phyloP scores from a whole-genome alignment of 2,113 vertebrate species.

The Macquaria ambigua region DNA sequence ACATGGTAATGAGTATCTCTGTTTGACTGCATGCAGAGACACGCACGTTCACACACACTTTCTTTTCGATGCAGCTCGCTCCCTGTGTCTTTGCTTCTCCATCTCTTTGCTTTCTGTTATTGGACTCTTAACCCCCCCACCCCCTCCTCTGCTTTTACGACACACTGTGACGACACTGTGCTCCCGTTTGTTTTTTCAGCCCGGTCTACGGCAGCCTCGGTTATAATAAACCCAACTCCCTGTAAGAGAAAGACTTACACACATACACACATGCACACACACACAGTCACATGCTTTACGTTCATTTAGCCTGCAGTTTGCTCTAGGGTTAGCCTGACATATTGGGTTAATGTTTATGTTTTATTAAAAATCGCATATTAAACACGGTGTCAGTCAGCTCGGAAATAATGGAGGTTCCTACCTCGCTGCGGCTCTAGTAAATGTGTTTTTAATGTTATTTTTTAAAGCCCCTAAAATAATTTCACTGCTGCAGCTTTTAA shows the following conservation, averaged over 20 bases:
- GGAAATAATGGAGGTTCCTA: background rate
- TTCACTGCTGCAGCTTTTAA: background rate
- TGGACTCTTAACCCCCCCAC: constrained; percentile 21
- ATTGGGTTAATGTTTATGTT: constrained; percentile 60
- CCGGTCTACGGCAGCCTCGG: background rate
- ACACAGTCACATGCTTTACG: constrained; percentile 29
- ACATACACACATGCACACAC: background rate
- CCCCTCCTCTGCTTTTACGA: constrained; percentile 8
- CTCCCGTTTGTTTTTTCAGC: background rate
- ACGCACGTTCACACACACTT: constrained; percentile 1
- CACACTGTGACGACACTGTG: constrained; percentile 44
- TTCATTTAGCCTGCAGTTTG: constrained; percentile 52
- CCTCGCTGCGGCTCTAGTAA: background rate
- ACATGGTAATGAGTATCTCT: constrained; percentile 68
- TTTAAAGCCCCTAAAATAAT: constrained; percentile 1
- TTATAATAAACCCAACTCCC: constrained; percentile 46
- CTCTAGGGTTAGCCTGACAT: constrained; percentile 50
- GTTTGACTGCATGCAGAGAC: constrained; percentile 36
- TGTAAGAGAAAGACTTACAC: background rate
- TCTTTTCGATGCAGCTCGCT: background rate
- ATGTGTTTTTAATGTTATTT: constrained; percentile 26
- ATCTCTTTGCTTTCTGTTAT: constrained; percentile 6
- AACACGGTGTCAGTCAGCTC: constrained; percentile 35
- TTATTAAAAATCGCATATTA: constrained; percentile 62
- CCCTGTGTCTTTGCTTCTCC: constrained; percentile 3